These are phyloP conservation scores for Leucopternis melanops DNA, from an alignment of 2,113 vertebrate genomes.

Conservation along the genomic window DNA sequence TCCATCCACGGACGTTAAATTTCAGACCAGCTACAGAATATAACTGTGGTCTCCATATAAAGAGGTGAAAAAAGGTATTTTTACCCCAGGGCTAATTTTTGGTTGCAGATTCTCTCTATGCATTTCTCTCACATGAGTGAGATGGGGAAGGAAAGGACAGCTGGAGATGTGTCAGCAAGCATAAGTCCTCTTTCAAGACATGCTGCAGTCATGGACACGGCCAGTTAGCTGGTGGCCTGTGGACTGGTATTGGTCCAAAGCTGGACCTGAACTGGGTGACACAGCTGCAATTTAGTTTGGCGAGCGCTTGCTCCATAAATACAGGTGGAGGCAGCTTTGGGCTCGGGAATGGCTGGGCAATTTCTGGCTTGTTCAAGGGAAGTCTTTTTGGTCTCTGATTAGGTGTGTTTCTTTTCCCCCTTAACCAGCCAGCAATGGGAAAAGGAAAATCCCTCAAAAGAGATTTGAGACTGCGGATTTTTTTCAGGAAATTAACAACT, in stretches of 20 bases:
- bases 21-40: not conserved
- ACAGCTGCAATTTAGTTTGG: not conserved
- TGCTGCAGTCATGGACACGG: not conserved
- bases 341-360: not conserved
- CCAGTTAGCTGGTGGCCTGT: not conserved
- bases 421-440: not conserved
- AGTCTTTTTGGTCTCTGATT: not conserved
- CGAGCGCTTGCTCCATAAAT: not conserved
- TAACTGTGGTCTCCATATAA: not conserved
- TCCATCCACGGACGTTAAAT: accelerated
- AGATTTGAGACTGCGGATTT: not conserved
- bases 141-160: not conserved
- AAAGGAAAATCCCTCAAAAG: not conserved
- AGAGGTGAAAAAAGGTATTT: not conserved
- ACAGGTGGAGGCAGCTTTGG: not conserved
- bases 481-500: not conserved
- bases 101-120: not conserved
- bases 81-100: not conserved
- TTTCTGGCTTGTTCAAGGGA: not conserved
- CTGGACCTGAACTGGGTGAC: not conserved
- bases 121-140: not conserved
- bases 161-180: not conserved
- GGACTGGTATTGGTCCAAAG: not conserved
- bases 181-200: not conserved
- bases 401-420: not conserved